Evolutionary conservation across 1,140 invertebrate species (phyloP).

Genomic region (Littorina saxatilis): DNA sequence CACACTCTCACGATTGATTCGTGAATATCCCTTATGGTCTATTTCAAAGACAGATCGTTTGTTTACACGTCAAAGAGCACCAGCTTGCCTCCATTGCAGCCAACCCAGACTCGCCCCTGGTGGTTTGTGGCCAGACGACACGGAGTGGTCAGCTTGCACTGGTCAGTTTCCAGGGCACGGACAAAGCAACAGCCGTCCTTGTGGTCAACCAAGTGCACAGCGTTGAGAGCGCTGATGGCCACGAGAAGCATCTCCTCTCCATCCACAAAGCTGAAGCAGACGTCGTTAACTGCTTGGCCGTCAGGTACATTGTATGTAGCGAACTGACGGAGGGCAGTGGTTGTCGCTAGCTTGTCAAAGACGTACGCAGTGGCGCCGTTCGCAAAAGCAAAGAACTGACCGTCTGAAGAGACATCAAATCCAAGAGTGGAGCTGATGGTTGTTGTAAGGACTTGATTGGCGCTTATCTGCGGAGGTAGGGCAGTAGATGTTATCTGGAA

Average conservation of each 20-base stretch:
- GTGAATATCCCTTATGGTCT: neutral
- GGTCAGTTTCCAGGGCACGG: constrained; percentile 2
- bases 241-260: constrained; percentile 17
- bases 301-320: neutral
- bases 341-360: neutral
- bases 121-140: constrained; percentile 15
- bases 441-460: neutral
- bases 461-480: neutral
- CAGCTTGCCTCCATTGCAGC: constrained; percentile 12
- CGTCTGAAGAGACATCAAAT: neutral
- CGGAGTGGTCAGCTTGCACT: neutral
- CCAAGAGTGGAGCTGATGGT: too few relatives aligned
- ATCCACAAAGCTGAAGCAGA: constrained; percentile 8
- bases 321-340: neutral
- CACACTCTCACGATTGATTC: neutral
- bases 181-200: constrained; percentile 22
- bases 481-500: neutral
- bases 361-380: neutral
- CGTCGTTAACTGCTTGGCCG: neutral
- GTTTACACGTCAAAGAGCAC: constrained; percentile 20
- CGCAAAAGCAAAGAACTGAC: neutral
- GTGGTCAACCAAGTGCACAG: constrained; percentile 24
- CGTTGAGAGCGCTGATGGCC: neutral
- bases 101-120: constrained; percentile 15
- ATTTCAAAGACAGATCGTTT: too few relatives aligned